Evolutionary conservation across 2,888 invertebrate species (phyloP), one percentile per base, ranked within the genome.

Genomic region (Clostera curtula): DNA sequence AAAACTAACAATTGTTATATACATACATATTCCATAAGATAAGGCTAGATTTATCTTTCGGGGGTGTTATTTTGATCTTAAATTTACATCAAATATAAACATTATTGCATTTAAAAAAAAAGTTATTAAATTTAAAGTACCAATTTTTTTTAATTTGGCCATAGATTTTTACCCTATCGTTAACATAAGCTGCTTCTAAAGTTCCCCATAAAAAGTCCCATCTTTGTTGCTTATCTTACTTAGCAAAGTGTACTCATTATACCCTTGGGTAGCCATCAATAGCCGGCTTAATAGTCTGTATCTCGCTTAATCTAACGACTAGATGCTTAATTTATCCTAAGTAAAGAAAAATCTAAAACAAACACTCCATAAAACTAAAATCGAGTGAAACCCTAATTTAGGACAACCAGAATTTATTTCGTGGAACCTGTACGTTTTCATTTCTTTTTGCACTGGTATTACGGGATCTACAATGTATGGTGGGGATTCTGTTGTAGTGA

Each of bases 401-500:
- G 34, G 30, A 24, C 49, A 38, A 19, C 59, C 65, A 16, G 61
- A 55, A 46, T 66, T 79, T 34, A 61, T 59, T 40, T 72, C 80
- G 25, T 72, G 70, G 54, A 70, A 77, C 50, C 79, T 63, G 47
- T 64, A 80, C 8, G 72, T 79, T 54, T 82, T 82, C 80, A 82
- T 83, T 57, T 82, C 80, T 44, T 82, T 82, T 43, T 79, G 82
- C 19, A 82, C 58, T 24, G 82, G 82, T 49, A 77, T 75, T 14
- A 79, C 59, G 15, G 77, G 76, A 36, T 80, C 79, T 25, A 74
- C 60, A 25, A 77, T 54, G 19, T 64, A 61, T 1, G 69, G 62
- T 24, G 75, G 72, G 19, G 54, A 37, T 40, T 75, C 73, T 12
- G 82, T 82, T 3, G 75, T 74, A 36, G 63, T 69, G 42, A 57